A percentile compares a stretch with the other conserved stretches of the same genome.
phyloP scores from a whole-genome alignment of 2,113 vertebrate genomes.

The Chionodraco myersi region DNA sequence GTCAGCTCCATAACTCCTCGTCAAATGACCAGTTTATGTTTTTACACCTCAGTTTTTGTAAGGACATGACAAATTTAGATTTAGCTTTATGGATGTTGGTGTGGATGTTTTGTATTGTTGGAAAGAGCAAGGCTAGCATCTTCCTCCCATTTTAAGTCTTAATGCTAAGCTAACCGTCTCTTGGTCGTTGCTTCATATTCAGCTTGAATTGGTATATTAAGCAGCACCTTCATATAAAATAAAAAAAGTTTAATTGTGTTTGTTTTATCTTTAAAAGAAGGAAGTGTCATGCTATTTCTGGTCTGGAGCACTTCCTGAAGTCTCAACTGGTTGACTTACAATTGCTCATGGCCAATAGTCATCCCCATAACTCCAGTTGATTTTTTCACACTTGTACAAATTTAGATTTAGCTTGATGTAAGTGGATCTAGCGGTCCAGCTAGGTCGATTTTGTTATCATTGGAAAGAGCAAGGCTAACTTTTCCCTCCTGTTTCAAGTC shows the following conservation, averaged over 20 bases:
- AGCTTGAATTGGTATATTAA: not conserved
- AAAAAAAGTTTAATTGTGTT: no score
- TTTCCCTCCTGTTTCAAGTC: not conserved
- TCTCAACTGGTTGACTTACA: not conserved
- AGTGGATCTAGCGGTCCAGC: no score
- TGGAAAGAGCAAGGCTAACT: not conserved
- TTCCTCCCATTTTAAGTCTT: not conserved
- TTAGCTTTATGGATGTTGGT: not conserved
- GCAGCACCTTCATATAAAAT: no score
- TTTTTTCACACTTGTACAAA: not conserved
- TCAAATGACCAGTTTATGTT: not conserved
- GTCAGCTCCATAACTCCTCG: not conserved
- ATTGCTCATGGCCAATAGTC: not conserved
- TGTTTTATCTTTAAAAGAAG: no score
- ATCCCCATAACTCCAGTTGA: not conserved
- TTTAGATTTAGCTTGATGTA: no score
- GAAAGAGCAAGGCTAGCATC: not conserved
- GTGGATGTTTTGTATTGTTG: not conserved
- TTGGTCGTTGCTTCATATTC: not conserved
- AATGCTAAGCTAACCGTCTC: no score
- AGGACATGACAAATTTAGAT: not conserved
- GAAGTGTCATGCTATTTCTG: not conserved
- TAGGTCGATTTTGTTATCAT: not conserved
- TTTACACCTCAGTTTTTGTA: not conserved
- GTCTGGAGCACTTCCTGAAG: not conserved